Conservation (phyloP, 2,888 invertebrate species). For the Nymphalis c-album region DNA sequence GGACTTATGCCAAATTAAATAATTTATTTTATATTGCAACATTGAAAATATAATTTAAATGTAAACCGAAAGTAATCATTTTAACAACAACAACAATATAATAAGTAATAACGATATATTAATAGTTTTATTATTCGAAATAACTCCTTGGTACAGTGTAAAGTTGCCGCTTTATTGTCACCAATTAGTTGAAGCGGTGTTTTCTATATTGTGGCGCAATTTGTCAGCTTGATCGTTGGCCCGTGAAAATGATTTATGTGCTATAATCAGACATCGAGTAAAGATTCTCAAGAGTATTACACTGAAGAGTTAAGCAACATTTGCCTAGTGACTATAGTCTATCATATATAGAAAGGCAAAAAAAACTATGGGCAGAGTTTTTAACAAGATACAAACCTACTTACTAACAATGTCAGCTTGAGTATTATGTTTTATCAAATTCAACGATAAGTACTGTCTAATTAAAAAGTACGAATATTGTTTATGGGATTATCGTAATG, state of each 20-base stretch:
- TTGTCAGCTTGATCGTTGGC: constrained; percentile 51
- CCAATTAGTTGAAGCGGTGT: constrained; percentile 75
- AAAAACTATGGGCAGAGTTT: background rate
- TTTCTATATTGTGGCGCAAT: constrained; percentile 56
- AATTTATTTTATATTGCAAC: no score
- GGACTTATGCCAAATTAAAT: no score
- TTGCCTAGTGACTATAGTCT: background rate
- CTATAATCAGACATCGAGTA: background rate
- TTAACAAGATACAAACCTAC: background rate
- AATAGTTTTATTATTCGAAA: constrained; percentile 20
- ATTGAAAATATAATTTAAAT: background rate
- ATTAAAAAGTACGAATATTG: no score
- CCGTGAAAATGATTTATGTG: constrained; percentile 27
- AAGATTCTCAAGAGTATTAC: constrained; percentile 7
- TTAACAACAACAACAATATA: no score
- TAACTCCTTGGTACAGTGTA: constrained; percentile 59
- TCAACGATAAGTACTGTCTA: no score
- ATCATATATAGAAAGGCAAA: constrained; percentile 1
- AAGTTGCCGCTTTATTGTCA: constrained; percentile 66
- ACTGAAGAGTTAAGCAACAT: constrained; percentile 3
- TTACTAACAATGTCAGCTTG: background rate
- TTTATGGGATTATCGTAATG: no score
- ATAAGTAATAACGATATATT: no score
- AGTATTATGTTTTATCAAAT: no score
- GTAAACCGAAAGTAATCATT: no score